Conservation (phyloP, 37 sponge, comb jelly and placozoan species). For the Axinella damicornis region DNA sequence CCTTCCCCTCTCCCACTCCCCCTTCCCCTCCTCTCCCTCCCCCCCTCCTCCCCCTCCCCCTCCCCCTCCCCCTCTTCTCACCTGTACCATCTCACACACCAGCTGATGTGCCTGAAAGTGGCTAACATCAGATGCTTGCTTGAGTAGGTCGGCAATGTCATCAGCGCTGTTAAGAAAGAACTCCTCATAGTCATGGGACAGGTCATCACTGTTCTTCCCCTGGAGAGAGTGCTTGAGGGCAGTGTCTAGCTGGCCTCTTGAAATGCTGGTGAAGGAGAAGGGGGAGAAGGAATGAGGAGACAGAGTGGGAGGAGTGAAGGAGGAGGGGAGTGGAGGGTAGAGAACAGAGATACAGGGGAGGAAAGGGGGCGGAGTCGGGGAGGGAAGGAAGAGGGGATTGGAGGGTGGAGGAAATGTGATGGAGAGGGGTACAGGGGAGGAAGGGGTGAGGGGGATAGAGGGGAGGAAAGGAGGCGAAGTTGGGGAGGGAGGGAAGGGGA, state of each 20-base stretch:
- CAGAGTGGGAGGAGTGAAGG: background rate
- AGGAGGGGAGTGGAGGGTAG: background rate
- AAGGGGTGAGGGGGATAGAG: too few species aligned
- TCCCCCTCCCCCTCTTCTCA: constrained; percentile 12
- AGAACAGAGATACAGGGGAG: background rate
- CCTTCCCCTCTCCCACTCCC: background rate
- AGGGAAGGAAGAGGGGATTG: background rate
- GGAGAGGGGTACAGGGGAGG: too few species aligned
- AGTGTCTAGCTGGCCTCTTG: constrained; percentile 11
- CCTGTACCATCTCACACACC: constrained; percentile 46
- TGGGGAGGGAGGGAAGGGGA: too few species aligned
- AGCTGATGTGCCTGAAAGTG: constrained; percentile 53
- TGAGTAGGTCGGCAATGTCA: constrained; percentile 49
- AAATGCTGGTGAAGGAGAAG: background rate
- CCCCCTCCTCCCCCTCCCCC: background rate
- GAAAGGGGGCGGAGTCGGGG: background rate
- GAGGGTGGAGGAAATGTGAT: background rate
- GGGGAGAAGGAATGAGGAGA: background rate
- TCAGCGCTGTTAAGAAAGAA: constrained; percentile 61
- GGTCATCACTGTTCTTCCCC: background rate
- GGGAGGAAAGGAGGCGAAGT: too few species aligned
- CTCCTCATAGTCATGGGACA: constrained; percentile 49
- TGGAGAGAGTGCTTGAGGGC: constrained; percentile 29
- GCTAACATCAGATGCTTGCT: constrained; percentile 6
- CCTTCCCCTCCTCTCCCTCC: background rate